Evolutionary conservation across 2,797 vertebrate species (phyloP), one percentile per base, ranked within the genome.

Genomic region (Forpus xanthops): DNA sequence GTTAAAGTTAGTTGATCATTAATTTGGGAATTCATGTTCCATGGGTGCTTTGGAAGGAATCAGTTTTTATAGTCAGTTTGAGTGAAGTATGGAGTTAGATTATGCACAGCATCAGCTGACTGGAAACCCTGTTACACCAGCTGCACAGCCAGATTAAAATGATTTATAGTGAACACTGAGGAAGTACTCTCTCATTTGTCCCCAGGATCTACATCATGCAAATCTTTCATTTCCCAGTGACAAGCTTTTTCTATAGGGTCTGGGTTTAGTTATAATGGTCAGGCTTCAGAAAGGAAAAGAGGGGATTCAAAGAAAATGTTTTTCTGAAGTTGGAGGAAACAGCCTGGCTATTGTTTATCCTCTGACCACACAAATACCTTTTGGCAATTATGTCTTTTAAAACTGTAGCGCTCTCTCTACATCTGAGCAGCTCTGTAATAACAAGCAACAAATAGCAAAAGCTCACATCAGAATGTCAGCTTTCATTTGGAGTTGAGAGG

Each of bases 21-120:
- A 44, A 39, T 62, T 75, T 66, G 42, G 58, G 62, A 10, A 65
- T 93, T 80, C 6, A 14, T 73, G 52, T 53, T 58, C 68, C 2
- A 1, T 41, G 67, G 0, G 1, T 76, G 35, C 55, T 17, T 14
- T 61, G 56, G 47, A 87, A 93, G 50, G 49, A 53, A 75, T 55
- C 64, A 35, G 27, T 85, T 89, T 85, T 55, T 49, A 61, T 7
- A 9, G 15, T 49, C 71, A 71, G 35, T 35, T 37, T 74, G 60
- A 91, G 44, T 37, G 74, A 70, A 41, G 52, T 53, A 39, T 42
- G 56, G 39, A 64, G 49, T 39, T 61, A 87, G 74, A 70, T 83
- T 87, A 68, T 30, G 67, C 30, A 56, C 5, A 23, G 47, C 62
- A 92, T 94, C 90, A 96, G 93, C 87, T 96, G 95, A 96, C 82